Base-by-base conservation (phyloP, 1,140 invertebrate species). In the Trissolcus basalis region DNA sequence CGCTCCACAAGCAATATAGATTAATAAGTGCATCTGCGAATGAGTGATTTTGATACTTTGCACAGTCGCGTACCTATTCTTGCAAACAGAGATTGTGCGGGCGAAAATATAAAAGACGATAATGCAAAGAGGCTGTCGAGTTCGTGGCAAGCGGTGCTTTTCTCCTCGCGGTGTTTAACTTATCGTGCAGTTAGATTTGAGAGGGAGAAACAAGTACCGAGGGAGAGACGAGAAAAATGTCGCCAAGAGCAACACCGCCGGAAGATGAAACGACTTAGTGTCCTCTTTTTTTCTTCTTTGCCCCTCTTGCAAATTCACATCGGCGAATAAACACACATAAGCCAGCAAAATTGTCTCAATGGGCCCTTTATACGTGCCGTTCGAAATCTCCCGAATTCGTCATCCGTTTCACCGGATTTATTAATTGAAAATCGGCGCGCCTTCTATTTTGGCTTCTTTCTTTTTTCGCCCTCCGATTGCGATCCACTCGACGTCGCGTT, bases 161-260 rank as follows among this genome's bases (percentile, higher is more conserved):
- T 41, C 50, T 61, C 47, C 43, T 53, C 47, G 27, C 14, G 36
- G 36, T 64, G 73, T 80, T 79, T 74, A 81, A 78, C 65, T 64
- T 77, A 79, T 74, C 67, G 70, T 50, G n/a, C 11, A 67, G 51
- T 43, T 43, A 61, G 77, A 78, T 70, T 71, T 53, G 47, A 53
- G 71, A 63, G 67, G 70, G 55, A 67, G 44, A 27, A 60, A 73
- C n/a, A 65, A 65, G 60, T 64, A 44, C 14, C 41, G 45, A 65
- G 48, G 41, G 35, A 73, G 48, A 1, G 19, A 50, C 11, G 47
- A 51, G 49, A 69, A 69, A 63, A 54, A 27, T 63, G 63, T 75
- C 64, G 19, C 47, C 41, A 51, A 60, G 56, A 56, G 44, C 27
- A 43, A 56, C 35, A 47, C 47, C 41, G 45, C 49, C 36, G 15